phyloP scores from a whole-genome alignment of 2,797 vertebrate genomes.

The Denticeps clupeoides region DNA sequence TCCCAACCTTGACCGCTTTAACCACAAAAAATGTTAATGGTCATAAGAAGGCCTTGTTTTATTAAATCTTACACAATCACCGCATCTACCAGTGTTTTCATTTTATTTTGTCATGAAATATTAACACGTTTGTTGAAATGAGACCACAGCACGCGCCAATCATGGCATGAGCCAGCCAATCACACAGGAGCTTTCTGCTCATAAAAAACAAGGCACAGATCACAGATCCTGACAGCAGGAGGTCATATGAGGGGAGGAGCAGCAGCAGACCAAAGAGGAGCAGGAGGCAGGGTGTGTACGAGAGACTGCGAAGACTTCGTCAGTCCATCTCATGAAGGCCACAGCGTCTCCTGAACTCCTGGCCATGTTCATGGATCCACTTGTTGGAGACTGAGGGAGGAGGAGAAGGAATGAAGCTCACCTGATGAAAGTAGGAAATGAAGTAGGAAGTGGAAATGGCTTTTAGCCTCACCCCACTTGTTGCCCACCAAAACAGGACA shows the following conservation, averaged over 20 bases:
- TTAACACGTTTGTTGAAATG: no score
- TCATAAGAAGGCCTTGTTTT: no score
- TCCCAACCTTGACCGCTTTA: conserved; percentile 39
- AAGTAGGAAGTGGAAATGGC: background rate
- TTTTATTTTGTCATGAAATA: no score
- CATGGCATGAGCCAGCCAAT: no score
- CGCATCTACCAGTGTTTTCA: no score
- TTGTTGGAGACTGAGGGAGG: conserved; percentile 81
- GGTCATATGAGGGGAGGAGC: background rate
- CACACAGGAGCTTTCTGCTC: no score
- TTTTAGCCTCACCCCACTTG: conserved; percentile 94
- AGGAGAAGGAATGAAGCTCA: background rate
- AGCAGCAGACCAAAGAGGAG: background rate
- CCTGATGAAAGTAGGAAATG: background rate
- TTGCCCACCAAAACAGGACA: conserved; percentile 91
- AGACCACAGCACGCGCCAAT: no score
- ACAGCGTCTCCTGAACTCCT: conserved; percentile 88
- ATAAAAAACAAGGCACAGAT: no score
- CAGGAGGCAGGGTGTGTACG: background rate
- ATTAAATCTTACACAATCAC: no score
- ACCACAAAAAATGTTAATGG: no score
- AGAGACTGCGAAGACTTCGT: background rate
- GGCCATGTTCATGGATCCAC: conserved; percentile 92
- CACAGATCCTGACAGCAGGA: no score
- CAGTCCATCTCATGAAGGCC: conserved; percentile 52